Evolutionary conservation across 2,113 vertebrate genomes (phyloP), one percentile per base, ranked within the genome.

Genomic region (Myocastor coypus): DNA sequence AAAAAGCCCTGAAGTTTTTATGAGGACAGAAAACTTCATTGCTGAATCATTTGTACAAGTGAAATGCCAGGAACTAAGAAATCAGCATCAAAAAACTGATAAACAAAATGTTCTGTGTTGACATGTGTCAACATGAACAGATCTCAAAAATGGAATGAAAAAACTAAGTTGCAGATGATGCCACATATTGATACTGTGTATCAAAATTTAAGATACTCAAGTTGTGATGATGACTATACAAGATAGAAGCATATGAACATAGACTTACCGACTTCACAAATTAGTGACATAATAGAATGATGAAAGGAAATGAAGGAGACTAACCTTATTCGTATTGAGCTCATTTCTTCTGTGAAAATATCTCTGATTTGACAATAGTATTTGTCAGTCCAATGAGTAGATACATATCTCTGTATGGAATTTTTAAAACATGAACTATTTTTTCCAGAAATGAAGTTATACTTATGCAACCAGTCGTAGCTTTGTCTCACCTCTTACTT

Each of bases 301-400:
- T 5, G 20, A 52, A 68, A 22, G 9, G 32, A 13, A 50, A 32
- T 8, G 64, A 34, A 40, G 13, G 10, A 66, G 57, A 52, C 13
- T 63, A 78, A 46, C 14, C 57, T 57, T 7, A 63, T 69, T 77
- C 66, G 32, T 61, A 34, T 16, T 40, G 46, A 84, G 80, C 61
- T 57, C 14, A 83, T 71, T 57, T 87, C 32, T 57, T 94, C 92
- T 17, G 34, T 94, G 64, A 88, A 91, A 73, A 80, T 19, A 52
- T 32, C 9, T 66, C 17, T 66, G 8, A 92, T 61, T 69, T 85
- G 75, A 32, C 91, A 5, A 50, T 9, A 83, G 24, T 40, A 85
- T 61, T 92, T 94, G 42, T 82, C 57, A 86, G 14, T 57, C 24
- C 81, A 34, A 26, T 5, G 52, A 77, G 19, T 64, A 50, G 19